Percentiles rank a stretch among this genome's conserved stretches.
Conservation (phyloP, 2,797 vertebrate species). For the Meriones psammophilus region DNA sequence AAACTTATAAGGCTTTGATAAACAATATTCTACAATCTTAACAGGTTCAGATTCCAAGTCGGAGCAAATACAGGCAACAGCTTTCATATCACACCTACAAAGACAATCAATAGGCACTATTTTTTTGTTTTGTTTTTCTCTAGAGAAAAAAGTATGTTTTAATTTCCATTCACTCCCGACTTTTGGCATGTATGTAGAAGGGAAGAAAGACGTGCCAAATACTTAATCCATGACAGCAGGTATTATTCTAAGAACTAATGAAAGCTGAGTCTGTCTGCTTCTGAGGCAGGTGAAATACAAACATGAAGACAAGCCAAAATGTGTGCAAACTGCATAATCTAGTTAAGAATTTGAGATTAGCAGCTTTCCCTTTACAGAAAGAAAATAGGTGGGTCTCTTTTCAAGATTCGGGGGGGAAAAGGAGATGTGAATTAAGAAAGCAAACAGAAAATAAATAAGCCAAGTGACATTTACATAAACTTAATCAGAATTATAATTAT, state of each 20-base stretch:
- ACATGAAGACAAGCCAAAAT: conserved; percentile 89
- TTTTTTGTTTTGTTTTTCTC: not conserved
- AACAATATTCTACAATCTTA: conserved; percentile 56
- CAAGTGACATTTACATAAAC: conserved; percentile 39
- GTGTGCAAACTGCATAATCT: conserved; percentile 89
- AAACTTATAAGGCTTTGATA: conserved; percentile 16
- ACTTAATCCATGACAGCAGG: conserved; percentile 86
- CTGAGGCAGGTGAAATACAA: conserved; percentile 91
- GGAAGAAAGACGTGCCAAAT: conserved; percentile 84
- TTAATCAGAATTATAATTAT: conserved; percentile 38
- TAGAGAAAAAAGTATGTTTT: conserved; percentile 47
- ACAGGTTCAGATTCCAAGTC: conserved; percentile 52
- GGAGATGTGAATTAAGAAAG: conserved; percentile 34
- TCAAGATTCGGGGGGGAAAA: conserved; percentile 29
- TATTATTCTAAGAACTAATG: conserved; percentile 83
- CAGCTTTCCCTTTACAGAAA: conserved; percentile 85
- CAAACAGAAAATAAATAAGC: conserved; percentile 1
- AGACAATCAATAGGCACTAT: conserved; percentile 64
- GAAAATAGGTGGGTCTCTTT: not conserved
- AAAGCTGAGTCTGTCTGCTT: conserved; percentile 86
- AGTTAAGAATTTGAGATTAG: conserved; percentile 90
- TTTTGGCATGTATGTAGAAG: conserved; percentile 80
- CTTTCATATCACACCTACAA: conserved; percentile 53
- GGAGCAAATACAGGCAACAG: conserved; percentile 44
- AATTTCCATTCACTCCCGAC: conserved; percentile 74